A percentile compares a stretch with the other conserved stretches of the same genome.
These are phyloP conservation scores for Rhagologus leucostigma DNA, from an alignment of 2,113 vertebrate genomes.

Conservation along the genomic window DNA sequence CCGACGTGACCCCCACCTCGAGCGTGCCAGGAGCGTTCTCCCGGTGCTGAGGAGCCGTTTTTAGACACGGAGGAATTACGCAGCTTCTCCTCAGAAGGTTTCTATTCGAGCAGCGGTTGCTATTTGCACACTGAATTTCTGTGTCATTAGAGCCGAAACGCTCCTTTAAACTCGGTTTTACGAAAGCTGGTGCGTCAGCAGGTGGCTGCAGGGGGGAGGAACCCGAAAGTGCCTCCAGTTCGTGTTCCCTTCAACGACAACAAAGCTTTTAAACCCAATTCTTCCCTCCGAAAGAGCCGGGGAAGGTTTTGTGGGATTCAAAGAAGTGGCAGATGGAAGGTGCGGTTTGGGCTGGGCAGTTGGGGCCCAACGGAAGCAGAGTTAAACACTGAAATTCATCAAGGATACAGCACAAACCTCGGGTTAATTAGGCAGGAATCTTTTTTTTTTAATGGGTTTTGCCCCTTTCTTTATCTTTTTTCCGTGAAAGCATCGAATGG, in stretches of 20 bases:
- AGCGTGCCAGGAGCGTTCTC: background rate
- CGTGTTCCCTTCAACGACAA: rapidly evolving
- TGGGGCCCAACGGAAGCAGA: background rate
- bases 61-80: background rate
- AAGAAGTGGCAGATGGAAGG: background rate
- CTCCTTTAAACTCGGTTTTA: background rate
- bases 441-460: background rate
- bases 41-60: background rate
- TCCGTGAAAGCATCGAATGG: background rate
- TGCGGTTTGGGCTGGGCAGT: background rate
- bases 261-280: no score
- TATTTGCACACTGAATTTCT: rapidly evolving
- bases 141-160: background rate
- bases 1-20: background rate
- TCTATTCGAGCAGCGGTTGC: background rate
- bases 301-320: rapidly evolving
- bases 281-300: no score
- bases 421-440: background rate
- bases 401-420: background rate
- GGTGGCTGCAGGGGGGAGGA: background rate
- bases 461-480: background rate
- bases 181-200: rapidly evolving
- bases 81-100: background rate
- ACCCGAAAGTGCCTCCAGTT: background rate
- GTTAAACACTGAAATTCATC: background rate